These are phyloP conservation scores for Psilopsiagon aurifrons DNA, from an alignment of 2,113 vertebrate genomes.

Conservation along the genomic window DNA sequence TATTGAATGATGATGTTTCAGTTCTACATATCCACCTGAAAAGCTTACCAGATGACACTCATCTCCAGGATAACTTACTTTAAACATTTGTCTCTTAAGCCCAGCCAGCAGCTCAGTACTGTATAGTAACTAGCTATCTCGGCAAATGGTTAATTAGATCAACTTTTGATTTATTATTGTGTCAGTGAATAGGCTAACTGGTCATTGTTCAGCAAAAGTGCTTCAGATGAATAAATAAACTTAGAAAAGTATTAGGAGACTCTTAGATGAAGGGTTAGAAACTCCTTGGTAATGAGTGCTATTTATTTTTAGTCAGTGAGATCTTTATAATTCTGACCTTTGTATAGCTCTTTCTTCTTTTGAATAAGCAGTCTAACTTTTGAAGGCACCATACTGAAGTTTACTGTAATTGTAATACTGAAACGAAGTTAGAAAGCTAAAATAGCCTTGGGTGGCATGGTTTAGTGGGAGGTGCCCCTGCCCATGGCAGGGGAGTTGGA, in stretches of 20 bases:
- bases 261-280: not conserved
- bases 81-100: not conserved
- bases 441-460: not conserved
- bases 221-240: not conserved
- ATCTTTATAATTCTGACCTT: not conserved
- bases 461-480: no score
- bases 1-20: not conserved
- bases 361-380: not conserved
- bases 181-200: not conserved
- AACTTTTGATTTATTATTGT: not conserved
- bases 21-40: not conserved
- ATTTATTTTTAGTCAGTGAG: not conserved
- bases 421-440: not conserved
- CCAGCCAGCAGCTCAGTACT: not conserved
- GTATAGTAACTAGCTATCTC: not conserved
- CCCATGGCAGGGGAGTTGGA: no score
- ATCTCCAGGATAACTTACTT: not conserved
- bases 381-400: not conserved
- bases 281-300: not conserved
- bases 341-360: not conserved
- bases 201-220: not conserved
- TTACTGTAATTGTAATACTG: not conserved
- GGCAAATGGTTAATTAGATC: not conserved
- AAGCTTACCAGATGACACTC: not conserved
- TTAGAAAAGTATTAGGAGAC: not conserved